Evolutionary conservation across 2,797 vertebrate genomes (phyloP), one percentile per base, ranked within the genome.

Genomic region (Triplophysa yarkandensis): DNA sequence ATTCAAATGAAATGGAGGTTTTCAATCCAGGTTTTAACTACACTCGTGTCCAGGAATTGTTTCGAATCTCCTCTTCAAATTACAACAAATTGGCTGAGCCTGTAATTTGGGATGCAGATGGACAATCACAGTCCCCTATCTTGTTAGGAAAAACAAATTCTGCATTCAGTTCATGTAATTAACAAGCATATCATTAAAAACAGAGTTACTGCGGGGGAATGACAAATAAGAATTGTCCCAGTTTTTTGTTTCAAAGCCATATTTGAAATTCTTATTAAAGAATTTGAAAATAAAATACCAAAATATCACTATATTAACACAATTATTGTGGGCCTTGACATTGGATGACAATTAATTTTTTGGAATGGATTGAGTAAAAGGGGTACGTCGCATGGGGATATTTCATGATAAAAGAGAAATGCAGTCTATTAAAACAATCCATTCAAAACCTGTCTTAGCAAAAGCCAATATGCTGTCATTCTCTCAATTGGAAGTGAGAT

Each of bases 81-180:
- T 46, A 58, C 68, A 28, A 21, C 41, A 66, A 73, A 54, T 54
- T 48, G 52, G 41, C 43, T 34, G 8, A 36, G 75, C 5, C 63
- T 67, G 44, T 34, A 54, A 68, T 77, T 75, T 75, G 61, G 68
- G 67, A 57, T 63, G 71, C 60, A 71, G 74, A 71, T 41, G 41
- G 57, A 70, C 77, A 67, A 73, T 13, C 69, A 74, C 67, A 71
- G 72, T 65, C 61, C 23, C 17, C 17, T 23, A 30, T 60, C 28
- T 39, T 63, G 19, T 36, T 72, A 27, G 55, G 71, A 62, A 73
- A 68, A 76, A 75, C 61, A 72, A 73, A 68, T 73, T 67, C 39
- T 4, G 30, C 82, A 66, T 72, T 81, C 75, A n/a, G 69, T 67
- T 69, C 54, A 46, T 57, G 60, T 80, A 78, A 81, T 81, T 81